Evolutionary conservation across 2,797 vertebrate species (phyloP).

Genomic region (Phyllotis vaccarum): DNA sequence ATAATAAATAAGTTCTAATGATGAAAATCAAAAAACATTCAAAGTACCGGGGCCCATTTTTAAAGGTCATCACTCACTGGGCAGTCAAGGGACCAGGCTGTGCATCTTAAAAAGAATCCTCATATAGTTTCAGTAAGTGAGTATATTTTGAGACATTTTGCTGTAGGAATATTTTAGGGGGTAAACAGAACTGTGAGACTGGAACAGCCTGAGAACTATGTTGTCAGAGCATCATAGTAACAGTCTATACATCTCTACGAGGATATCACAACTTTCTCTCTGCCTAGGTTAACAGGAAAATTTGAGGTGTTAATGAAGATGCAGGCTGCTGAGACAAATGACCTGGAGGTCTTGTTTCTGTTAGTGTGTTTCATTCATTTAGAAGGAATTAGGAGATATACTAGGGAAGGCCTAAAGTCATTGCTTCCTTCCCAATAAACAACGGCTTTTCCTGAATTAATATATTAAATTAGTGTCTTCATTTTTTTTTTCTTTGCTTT

Average conservation of each 20-base stretch:
- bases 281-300: neutral
- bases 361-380: constrained; percentile 24
- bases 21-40: neutral
- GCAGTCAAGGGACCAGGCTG: neutral
- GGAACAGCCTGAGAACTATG: neutral
- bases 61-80: neutral
- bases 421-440: constrained; percentile 38
- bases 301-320: neutral
- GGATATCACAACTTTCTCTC: neutral
- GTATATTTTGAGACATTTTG: neutral
- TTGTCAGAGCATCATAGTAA: neutral
- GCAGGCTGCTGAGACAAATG: neutral
- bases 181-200: neutral
- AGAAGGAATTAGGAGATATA: neutral
- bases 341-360: neutral
- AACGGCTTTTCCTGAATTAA: neutral
- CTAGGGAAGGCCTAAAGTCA: neutral
- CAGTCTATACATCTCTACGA: neutral
- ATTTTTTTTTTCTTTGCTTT: neutral
- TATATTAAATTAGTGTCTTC: constrained; percentile 13
- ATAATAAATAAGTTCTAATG: neutral
- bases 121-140: neutral
- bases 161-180: neutral
- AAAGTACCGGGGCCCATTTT: neutral
- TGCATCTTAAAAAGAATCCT: neutral